Evolutionary conservation across 2,797 vertebrate species (phyloP), one percentile per base, ranked within the genome.

Genomic region (Melanotaenia nigrans): DNA sequence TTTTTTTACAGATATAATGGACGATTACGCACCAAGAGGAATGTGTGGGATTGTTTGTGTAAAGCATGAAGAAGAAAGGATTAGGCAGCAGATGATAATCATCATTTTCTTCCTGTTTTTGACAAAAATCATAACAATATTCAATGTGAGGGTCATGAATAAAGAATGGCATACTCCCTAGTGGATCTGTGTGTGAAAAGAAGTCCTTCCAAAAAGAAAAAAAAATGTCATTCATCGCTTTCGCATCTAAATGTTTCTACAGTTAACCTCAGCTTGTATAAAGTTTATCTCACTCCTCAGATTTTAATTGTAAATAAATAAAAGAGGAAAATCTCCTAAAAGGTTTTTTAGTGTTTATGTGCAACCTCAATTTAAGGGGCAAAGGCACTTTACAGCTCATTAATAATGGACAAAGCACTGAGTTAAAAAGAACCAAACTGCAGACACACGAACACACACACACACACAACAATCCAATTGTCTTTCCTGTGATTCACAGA

Each of bases 401-500:
- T 75, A 78, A 84, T 78, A 81, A 83, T 73, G 42, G 5, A 85
- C 61, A 36, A 18, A 2, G 36, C 38, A 58, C 35, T 16, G 18
- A 56, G 64, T 49, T 82, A 24, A 56, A 59, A 62, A 71, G 36
- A 57, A 59, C 77, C 18, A 1, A 13, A 60, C 40, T 33, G 60
- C 32, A 40, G 7, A 65, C 54, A 83, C 35, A 59, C 25, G 30
- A n/a, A 30, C 38, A 66, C 9, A 66, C 18, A 66, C 9, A 66
- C 16, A 73, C 7, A 60, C 12, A 65, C 83, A 77, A 86, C 49
- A 86, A 85, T 51, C 60, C 72, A 67, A 85, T 81, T 83, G 79
- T 88, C 71, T 81, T 78, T 84, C 18, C 75, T 68, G 65, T 1
- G 63, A 86, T 89, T 90, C 71, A 83, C 61, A 84, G 71, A 79